Percentiles rank a stretch among this genome's conserved stretches.
phyloP scores from a whole-genome alignment of 2,888 invertebrate genomes.

The Caenorhabditis sinica region DNA sequence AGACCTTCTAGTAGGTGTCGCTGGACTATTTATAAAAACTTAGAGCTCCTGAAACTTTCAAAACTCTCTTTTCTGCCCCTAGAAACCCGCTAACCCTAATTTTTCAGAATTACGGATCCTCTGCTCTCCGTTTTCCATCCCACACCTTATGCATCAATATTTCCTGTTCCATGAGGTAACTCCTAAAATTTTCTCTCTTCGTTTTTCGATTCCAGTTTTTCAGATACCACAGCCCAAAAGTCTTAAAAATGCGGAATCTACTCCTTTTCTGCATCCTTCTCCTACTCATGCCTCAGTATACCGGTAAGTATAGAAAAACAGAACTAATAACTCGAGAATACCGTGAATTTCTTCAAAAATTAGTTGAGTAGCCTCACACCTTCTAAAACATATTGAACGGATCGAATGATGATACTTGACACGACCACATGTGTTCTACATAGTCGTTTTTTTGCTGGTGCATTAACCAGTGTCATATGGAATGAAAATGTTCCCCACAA shows the following conservation, averaged over 20 bases:
- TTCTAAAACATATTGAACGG: conserved; percentile 34
- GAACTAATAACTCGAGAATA: too few species aligned
- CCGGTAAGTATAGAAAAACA: conserved; percentile 40
- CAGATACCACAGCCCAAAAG: conserved; percentile 9
- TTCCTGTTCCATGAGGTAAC: conserved; percentile 59
- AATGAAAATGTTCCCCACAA: conserved; percentile 11
- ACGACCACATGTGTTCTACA: conserved; percentile 47
- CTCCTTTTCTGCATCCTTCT: conserved; percentile 33
- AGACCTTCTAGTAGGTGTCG: not conserved
- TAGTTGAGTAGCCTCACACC: not conserved
- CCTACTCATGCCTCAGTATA: conserved; percentile 38
- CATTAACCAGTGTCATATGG: conserved; percentile 56
- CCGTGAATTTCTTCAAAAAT: not conserved
- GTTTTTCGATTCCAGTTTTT: not conserved
- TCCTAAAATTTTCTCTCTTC: not conserved
- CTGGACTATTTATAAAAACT: not conserved
- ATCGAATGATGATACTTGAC: conserved; percentile 38
- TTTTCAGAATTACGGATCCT: conserved; percentile 44
- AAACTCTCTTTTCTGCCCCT: not conserved
- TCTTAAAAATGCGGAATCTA: conserved; percentile 41
- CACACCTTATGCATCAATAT: conserved; percentile 58
- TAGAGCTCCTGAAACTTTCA: not conserved
- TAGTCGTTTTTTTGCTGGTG: not conserved
- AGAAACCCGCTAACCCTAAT: not conserved
- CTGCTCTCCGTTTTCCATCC: conserved; percentile 1